Evolutionary conservation across 2,113 vertebrate genomes (phyloP), one percentile per base, ranked within the genome.

Genomic region (Melanotaenia duboulayi): DNA sequence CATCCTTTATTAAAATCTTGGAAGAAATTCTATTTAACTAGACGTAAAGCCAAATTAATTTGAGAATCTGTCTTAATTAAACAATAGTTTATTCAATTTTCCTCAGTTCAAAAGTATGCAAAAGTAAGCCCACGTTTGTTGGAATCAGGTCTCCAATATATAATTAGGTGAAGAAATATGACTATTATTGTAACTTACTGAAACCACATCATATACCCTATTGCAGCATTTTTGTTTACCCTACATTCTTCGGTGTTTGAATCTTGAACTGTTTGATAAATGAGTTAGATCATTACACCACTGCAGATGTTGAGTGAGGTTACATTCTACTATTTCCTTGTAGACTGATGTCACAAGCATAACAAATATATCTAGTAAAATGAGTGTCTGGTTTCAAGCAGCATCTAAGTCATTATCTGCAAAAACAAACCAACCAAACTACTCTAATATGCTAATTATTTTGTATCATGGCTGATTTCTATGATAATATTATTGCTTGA

Each of bases 401-500:
- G 28, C 42, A 37, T 19, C 7, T n/a, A 48, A 2, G 17, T 6
- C 25, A 55, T 48, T 2, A 14, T 10, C 10, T 44, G 4, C 17
- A 25, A 64, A 54, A 57, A 71, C 20, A 62, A 28, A 44, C 23
- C 11, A 32, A 39, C n/a, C n/a, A 24, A 16, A 46, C 12, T 17
- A 4, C 20, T 16, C 4, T 17, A 16, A 17, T n/a, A 25, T 68
- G 40, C 2, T 23, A 56, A 74, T 52, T 63, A 4, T 54, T 81
- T 72, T 57, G 39, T 39, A 60, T 28, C 61, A 2, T 20, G 20
- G 58, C 14, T 7, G 13, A 58, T 66, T 75, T 73, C 46, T 48
- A 60, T 56, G 7, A 32, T 67, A 76, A 61, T 44, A 11, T 52
- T 37, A 25, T 11, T 39, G 32, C 39, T 42, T 23, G 62, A 80